These are phyloP conservation scores for Strix aluco DNA, from an alignment of 2,113 vertebrate genomes.

Conservation along the genomic window DNA sequence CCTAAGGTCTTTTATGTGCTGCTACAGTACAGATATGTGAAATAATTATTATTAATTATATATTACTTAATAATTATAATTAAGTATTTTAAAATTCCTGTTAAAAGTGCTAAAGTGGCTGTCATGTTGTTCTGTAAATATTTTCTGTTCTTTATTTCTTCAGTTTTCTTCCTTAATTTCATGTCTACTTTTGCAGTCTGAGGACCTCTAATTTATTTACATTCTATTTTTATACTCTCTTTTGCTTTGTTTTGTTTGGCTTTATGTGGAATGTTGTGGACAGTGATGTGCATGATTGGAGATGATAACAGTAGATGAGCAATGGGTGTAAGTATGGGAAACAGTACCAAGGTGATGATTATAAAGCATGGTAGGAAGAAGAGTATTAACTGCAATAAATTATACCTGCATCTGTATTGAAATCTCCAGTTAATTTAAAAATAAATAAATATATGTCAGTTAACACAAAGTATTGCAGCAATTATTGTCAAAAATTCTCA, in stretches of 20 bases:
- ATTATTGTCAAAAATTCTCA: neutral
- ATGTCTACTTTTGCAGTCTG: neutral
- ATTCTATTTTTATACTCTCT: neutral
- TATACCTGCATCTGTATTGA: neutral
- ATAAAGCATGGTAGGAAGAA: neutral
- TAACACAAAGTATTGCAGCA: neutral
- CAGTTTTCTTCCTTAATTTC: neutral
- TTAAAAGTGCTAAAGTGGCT: neutral
- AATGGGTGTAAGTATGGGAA: neutral
- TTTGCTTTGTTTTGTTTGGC: neutral
- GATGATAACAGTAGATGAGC: neutral
- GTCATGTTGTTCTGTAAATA: neutral
- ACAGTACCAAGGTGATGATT: neutral
- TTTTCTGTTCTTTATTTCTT: neutral
- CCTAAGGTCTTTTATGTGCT: neutral
- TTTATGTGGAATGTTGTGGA: neutral
- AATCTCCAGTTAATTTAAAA: neutral
- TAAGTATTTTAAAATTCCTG: neutral
- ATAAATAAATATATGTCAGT: neutral
- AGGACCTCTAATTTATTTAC: neutral
- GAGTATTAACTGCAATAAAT: neutral
- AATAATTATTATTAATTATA: neutral
- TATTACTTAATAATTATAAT: too few relatives aligned
- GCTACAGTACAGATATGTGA: neutral
- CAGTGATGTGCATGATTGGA: neutral